Evolutionary conservation across 2,888 invertebrate genomes (phyloP).

Genomic region (Clanis bilineata): DNA sequence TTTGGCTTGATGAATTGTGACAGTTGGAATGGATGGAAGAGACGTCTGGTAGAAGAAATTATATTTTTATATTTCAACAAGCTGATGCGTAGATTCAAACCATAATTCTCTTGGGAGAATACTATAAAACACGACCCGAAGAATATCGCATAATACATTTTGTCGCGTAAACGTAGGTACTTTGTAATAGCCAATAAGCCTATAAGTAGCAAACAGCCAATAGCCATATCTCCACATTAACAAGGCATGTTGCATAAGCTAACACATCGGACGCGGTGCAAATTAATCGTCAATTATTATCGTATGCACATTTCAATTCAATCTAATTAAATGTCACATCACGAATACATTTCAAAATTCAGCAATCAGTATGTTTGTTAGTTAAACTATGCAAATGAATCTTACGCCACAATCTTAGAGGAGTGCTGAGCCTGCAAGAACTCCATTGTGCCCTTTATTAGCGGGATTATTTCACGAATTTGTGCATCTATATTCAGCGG

Average conservation of each 20-base stretch:
- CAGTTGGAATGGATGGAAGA: neutral
- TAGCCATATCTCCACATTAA: neutral
- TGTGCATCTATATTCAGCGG: slow-evolving; percentile 1
- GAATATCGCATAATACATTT: neutral
- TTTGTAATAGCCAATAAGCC: neutral
- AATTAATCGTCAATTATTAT: neutral
- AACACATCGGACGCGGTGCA: neutral
- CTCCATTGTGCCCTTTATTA: neutral
- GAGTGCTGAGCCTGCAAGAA: neutral
- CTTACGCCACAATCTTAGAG: neutral
- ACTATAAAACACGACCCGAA: neutral
- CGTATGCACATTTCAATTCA: neutral
- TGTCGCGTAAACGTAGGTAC: neutral
- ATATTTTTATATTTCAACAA: too few relatives aligned
- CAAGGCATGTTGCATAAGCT: neutral
- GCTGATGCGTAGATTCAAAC: too few relatives aligned
- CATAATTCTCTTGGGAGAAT: too few relatives aligned
- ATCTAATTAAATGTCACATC: neutral
- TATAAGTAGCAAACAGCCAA: neutral
- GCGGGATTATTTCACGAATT: slow-evolving; percentile 6
- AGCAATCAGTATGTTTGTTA: neutral
- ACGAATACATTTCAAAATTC: neutral
- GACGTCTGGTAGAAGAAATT: too few relatives aligned
- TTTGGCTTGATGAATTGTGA: neutral
- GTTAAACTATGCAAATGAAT: neutral